Base-by-base conservation (phyloP, 2,113 vertebrate genomes). In the Bufo bufo region DNA sequence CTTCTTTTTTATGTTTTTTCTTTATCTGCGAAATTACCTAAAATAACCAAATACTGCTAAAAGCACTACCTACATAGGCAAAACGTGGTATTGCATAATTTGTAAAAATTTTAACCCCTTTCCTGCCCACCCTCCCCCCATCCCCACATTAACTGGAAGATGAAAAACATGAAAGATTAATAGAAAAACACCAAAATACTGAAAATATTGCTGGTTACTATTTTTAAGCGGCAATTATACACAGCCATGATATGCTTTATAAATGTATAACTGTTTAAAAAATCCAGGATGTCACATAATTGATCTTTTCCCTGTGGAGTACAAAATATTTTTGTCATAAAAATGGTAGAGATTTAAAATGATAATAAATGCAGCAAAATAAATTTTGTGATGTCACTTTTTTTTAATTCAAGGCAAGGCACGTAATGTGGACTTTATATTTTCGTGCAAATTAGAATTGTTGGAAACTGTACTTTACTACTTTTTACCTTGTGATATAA, bases 11-110 rank as follows among this genome's bases (percentile, higher is more conserved):
- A 10, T 66, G 63, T 33, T 87, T 84, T 82, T 94, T 93, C 90
- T 95, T 94, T 95, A 97, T 97, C 96, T 98, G 96, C 96, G 94
- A 97, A 97, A 97, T 99, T 99, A 98, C 96, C 95, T 98, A 97
- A 97, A 98, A 97, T 98, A 98, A 96, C 96, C 96, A 96, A 89
- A 97, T 97, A 96, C 95, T 97, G 96, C 97, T 99, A 99, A 97
- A 99, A 99, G 97, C 97, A 97, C 97, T 98, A 99, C 97, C 97
- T 99, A 99, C 96, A 97, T 99, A 99, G 98, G 98, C 97, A 99
- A 99, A 99, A 99, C 96, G 97, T 97, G 97, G 98, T 99, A 99
- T 99, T 99, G 98, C 97, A 99, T 99, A 99, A 99, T 97, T 98
- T 95, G 94, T 97, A 97, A 97, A 97, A 97, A 96, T 98, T 97